These are phyloP conservation scores for Drosophila borealis DNA, from an alignment of 2,888 invertebrate genomes.

Conservation along the genomic window DNA sequence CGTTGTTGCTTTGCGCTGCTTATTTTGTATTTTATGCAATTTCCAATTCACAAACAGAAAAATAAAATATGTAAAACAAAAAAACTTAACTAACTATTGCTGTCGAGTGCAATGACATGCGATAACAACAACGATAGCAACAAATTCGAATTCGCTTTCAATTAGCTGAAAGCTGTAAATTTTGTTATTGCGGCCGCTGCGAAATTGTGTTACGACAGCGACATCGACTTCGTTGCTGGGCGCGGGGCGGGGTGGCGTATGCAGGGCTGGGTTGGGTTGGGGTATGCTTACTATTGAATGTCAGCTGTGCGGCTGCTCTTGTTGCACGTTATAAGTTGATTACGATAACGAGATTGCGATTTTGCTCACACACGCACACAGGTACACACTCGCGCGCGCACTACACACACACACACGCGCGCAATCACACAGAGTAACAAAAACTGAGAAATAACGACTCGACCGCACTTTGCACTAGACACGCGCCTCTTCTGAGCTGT, in stretches of 20 bases:
- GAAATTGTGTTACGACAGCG: conserved; percentile 49
- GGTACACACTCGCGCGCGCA: conserved; percentile 3
- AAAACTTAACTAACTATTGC: conserved; percentile 18
- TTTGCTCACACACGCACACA: conserved; percentile 24
- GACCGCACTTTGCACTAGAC: conserved; percentile 57
- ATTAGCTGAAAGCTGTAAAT: conserved; percentile 65
- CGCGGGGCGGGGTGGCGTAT: not conserved
- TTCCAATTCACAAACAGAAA: conserved; percentile 17
- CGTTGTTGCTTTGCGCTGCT: conserved; percentile 29
- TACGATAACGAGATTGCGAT: conserved; percentile 40
- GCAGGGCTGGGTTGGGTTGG: not conserved
- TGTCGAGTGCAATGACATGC: conserved; percentile 67
- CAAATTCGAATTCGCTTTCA: conserved; percentile 49
- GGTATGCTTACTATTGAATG: conserved; percentile 58
- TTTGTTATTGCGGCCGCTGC: conserved; percentile 12
- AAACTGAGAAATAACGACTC: conserved; percentile 28
- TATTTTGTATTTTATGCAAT: conserved; percentile 55
- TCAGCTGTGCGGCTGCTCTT: conserved; percentile 57
- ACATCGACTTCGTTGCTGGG: conserved; percentile 11
- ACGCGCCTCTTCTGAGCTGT: conserved; percentile 24
- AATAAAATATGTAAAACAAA: conserved; percentile 15
- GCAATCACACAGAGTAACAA: conserved; percentile 11
- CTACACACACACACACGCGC: conserved; percentile 2
- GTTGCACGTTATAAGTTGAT: conserved; percentile 60
- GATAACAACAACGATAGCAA: conserved; percentile 32